Percentiles rank a stretch among this genome's conserved stretches.
Evolutionary conservation across 2,888 invertebrate genomes (phyloP).

Genomic region (Drosophila quasianomalipes): DNA sequence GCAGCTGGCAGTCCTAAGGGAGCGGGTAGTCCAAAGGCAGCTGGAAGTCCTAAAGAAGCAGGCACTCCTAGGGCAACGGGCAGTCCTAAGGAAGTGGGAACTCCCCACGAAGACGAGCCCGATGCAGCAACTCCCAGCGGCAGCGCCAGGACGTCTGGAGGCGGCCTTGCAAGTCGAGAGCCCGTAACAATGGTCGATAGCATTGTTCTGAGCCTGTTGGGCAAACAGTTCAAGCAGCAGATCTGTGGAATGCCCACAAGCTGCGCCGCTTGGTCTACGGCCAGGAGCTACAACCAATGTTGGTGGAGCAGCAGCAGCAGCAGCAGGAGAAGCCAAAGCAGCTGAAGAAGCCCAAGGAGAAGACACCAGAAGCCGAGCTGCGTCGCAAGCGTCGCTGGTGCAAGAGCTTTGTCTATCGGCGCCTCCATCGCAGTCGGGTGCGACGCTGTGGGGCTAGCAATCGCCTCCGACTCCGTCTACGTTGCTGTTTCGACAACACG

Average conservation of each 20-base stretch:
- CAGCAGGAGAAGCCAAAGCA: neutral
- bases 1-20: neutral
- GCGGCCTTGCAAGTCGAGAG: neutral
- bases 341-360: neutral
- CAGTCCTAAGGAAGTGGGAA: neutral
- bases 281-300: neutral
- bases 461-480: constrained; percentile 14
- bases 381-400: constrained; percentile 35
- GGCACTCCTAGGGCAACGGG: too few relatives aligned
- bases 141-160: constrained; percentile 16
- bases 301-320: neutral
- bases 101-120: neutral
- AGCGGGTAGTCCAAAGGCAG: neutral
- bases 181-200: neutral
- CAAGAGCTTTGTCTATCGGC: constrained; percentile 42
- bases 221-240: constrained; percentile 30
- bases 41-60: too few relatives aligned
- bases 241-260: constrained; percentile 70
- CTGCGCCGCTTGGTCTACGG: constrained; percentile 34
- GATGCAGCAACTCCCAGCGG: neutral
- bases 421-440: constrained; percentile 54
- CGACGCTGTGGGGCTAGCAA: constrained; percentile 53
- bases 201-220: neutral
- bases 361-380: neutral
- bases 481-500: neutral